These are phyloP conservation scores for Oenanthe oenanthe DNA, from an alignment of 2,113 vertebrate genomes.

Conservation along the genomic window DNA sequence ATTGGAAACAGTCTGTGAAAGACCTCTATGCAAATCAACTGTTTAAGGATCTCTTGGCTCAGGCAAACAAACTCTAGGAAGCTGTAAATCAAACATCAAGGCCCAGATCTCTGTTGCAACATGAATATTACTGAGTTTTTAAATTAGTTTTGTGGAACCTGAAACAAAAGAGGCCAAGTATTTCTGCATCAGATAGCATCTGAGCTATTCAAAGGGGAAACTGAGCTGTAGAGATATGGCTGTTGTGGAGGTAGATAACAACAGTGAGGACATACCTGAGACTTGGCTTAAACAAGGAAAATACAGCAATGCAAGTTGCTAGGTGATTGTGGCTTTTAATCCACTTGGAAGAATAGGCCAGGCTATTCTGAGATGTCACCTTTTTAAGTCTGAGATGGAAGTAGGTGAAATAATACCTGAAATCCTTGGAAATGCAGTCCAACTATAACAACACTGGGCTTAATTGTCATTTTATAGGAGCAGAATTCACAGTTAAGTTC, in stretches of 20 bases:
- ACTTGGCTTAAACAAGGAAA: neutral
- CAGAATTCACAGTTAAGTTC: neutral
- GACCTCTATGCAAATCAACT: neutral
- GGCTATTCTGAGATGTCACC: neutral
- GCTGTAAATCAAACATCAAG: neutral
- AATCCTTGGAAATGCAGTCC: neutral
- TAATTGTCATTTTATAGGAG: neutral
- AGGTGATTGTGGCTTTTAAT: neutral
- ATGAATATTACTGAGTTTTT: neutral
- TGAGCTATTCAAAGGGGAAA: neutral
- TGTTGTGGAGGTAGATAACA: neutral
- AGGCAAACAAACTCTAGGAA: neutral
- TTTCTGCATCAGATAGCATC: neutral
- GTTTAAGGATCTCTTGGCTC: neutral
- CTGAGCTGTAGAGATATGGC: neutral
- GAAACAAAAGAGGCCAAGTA: neutral
- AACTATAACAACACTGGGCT: fast-evolving
- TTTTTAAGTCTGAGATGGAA: neutral
- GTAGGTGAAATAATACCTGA: neutral
- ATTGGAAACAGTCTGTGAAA: neutral
- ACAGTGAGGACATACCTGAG: neutral
- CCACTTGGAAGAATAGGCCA: neutral
- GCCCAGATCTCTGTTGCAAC: neutral
- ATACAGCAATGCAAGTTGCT: neutral
- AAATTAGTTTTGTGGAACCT: neutral